Conservation (phyloP, 2,797 vertebrate species). For the Hyperoplus immaculatus region DNA sequence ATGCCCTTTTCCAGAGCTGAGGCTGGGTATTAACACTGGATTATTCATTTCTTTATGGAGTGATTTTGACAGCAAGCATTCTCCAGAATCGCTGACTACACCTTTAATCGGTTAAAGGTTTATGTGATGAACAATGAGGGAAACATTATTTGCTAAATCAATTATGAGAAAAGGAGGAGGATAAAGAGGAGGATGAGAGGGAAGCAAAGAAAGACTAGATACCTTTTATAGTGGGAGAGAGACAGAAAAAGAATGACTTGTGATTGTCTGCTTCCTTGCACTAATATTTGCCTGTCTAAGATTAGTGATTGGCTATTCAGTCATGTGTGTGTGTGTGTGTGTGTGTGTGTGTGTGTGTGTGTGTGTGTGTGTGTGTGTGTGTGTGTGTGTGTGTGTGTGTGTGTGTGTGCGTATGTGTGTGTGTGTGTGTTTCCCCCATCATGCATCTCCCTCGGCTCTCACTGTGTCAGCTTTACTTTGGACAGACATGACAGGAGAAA, state of each 20-base stretch:
- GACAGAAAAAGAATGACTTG: not conserved
- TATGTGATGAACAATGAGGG: too few species aligned
- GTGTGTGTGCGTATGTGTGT: too few species aligned
- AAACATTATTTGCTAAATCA: too few species aligned
- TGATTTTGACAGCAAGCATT: too few species aligned
- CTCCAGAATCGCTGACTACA: too few species aligned
- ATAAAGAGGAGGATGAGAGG: not conserved
- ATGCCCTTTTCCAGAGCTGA: too few species aligned
- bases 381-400: too few species aligned
- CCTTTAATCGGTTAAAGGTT: too few species aligned
- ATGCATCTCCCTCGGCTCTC: constrained; percentile 16
- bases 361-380: too few species aligned
- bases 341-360: too few species aligned
- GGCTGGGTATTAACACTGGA: too few species aligned
- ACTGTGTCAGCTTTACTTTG: constrained; percentile 56
- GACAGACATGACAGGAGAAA: constrained; percentile 47
- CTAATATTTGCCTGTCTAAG: constrained; percentile 31
- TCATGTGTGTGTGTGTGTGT: not conserved
- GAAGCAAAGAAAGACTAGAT: not conserved
- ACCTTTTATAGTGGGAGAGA: not conserved
- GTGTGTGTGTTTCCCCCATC: constrained; percentile 29
- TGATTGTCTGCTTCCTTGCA: not conserved
- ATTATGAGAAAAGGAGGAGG: not conserved
- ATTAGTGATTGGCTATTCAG: constrained; percentile 10
- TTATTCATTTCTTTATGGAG: too few species aligned